Base-by-base conservation (phyloP, 2,797 vertebrate genomes). In the Gallinago solitaria region DNA sequence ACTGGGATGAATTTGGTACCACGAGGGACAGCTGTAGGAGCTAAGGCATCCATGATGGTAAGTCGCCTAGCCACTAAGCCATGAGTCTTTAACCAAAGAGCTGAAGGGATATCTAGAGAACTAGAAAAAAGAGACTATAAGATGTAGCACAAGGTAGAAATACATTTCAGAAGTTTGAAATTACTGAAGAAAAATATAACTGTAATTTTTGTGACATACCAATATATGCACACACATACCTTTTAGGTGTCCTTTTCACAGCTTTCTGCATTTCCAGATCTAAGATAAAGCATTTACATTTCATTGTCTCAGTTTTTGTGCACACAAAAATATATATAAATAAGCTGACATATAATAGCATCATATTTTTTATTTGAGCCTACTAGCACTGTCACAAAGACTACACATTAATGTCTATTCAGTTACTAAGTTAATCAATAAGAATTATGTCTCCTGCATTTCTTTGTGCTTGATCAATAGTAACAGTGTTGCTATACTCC, bases 11-110 rank as follows among this genome's bases (percentile, higher is more conserved):
- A 98, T 92, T 97, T 98, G 50, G 97, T 83, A 32, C 33, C 91
- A 67, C 95, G 98, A 67, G 97, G 93, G 59, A 98, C 76, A 14
- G 96, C 76, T 6, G 97, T 93, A 32, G 96, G 84, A 14, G 97
- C 97, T 91, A 98, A 95, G 73, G 97, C 97, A 83, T 98, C 98
- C 96, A 97, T 97, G 89, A 98, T 94, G 71, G 98, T 98, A 73
- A 98, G 98, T 85, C 92, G 94, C 91, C 90, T 98, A 76, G 98
- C 98, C 61, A 90, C 94, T 87, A 98, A 96, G 59, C 98, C 96
- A 15, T 98, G 97, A 28, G 70, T 97, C 94, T 97, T 98, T n/a
- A 99, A 97, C 98, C 98, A 99, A 50, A 90, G 48, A 92, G 95
- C 94, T 5, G 98, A 98, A 87, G 98, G 96, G 3, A 69, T 83